A percentile compares a stretch with the other conserved stretches of the same genome.
phyloP scores from a whole-genome alignment of 2,797 vertebrate genomes.

The Tinamus major region DNA sequence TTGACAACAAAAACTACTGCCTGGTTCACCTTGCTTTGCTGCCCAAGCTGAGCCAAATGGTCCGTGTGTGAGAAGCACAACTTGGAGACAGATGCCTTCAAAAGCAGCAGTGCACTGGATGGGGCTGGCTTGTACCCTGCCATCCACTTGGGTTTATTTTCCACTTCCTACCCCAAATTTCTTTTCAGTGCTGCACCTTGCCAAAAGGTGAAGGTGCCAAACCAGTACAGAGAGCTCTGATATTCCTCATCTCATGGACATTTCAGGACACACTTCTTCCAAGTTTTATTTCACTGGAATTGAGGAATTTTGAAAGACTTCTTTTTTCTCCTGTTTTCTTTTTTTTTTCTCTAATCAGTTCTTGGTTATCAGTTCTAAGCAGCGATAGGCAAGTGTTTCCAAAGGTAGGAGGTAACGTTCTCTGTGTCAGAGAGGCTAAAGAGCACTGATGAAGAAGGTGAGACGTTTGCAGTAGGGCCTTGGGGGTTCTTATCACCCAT shows the following conservation, averaged over 20 bases:
- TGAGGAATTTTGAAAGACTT: neutral
- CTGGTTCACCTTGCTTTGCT: neutral
- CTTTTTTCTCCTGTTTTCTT: neutral
- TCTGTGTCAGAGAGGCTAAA: neutral
- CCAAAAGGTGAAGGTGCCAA: neutral
- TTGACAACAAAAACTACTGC: neutral
- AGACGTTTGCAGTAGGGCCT: neutral
- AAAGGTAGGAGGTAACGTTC: neutral
- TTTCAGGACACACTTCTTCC: neutral
- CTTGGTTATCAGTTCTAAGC: neutral
- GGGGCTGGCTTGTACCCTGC: neutral
- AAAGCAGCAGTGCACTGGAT: neutral
- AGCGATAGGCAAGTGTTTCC: neutral
- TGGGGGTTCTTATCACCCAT: neutral
- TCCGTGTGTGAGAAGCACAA: neutral
- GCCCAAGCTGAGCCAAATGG: neutral
- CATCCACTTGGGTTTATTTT: neutral
- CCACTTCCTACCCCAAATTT: neutral
- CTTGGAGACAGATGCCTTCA: neutral
- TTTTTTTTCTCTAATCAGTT: neutral
- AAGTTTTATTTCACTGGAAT: neutral
- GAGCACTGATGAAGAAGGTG: neutral
- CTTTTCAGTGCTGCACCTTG: neutral
- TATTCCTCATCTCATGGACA: rapidly evolving
- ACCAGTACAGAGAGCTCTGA: neutral